Conservation (phyloP, 2,113 vertebrate genomes). For the Anarrhichthys ocellatus region DNA sequence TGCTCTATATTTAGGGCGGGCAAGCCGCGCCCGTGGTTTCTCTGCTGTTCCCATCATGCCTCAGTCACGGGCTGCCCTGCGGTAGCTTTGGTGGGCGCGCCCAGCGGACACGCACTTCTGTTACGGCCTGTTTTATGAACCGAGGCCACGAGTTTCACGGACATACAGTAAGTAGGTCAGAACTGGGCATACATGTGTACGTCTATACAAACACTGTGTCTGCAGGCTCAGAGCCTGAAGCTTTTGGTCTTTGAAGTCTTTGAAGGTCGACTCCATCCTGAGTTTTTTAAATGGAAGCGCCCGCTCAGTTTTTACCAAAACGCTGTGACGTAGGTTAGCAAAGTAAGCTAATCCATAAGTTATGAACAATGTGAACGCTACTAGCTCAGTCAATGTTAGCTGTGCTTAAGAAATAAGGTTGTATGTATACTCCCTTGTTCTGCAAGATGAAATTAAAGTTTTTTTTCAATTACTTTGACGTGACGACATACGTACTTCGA, state of each 20-base stretch:
- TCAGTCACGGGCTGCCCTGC: conserved; percentile 12
- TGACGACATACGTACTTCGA: too few relatives aligned
- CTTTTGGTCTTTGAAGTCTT: neutral
- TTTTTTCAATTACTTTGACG: too few relatives aligned
- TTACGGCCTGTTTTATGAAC: neutral
- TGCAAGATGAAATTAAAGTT: too few relatives aligned
- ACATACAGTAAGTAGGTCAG: conserved; percentile 25
- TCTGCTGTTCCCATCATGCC: conserved; percentile 44
- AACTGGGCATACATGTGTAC: neutral
- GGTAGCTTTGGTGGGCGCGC: conserved; percentile 30
- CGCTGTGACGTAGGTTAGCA: too few relatives aligned
- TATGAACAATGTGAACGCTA: too few relatives aligned
- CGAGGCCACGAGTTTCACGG: neutral
- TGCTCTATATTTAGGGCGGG: conserved; percentile 14
- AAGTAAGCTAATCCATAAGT: too few relatives aligned
- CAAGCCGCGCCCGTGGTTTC: conserved; percentile 18
- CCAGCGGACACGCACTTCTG: conserved; percentile 22
- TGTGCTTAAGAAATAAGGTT: too few relatives aligned
- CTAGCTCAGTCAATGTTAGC: too few relatives aligned
- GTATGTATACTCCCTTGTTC: too few relatives aligned
- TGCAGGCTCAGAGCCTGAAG: neutral
- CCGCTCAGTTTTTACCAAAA: too few relatives aligned
- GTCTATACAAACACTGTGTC: neutral
- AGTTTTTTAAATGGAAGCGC: too few relatives aligned
- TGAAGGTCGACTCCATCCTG: neutral